phyloP scores from a whole-genome alignment of 2,113 vertebrate genomes.

The Hepsetus odoe region DNA sequence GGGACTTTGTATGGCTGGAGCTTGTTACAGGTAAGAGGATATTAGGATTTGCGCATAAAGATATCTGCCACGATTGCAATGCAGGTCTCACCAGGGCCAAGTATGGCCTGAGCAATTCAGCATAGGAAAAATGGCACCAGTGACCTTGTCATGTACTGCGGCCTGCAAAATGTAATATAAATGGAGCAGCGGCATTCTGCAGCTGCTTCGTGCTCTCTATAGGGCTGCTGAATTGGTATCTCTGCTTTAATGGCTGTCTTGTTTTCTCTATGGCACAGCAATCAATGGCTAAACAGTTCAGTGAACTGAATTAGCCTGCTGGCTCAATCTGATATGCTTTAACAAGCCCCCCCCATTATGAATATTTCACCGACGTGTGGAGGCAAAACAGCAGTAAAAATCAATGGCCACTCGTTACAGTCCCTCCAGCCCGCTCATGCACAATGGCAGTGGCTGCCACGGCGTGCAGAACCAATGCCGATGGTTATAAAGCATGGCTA shows the following conservation, averaged over 20 bases:
- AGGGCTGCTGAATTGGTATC: constrained; percentile 24
- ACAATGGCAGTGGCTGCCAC: constrained; percentile 33
- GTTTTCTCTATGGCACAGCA: constrained; percentile 50
- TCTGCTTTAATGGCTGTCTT: constrained; percentile 47
- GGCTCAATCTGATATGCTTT: constrained; percentile 58
- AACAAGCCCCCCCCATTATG: constrained; percentile 56
- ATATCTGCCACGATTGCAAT: background rate
- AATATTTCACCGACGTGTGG: constrained; percentile 60
- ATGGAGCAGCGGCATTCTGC: constrained; percentile 23
- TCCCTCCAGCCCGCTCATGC: constrained; percentile 31
- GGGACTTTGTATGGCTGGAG: background rate
- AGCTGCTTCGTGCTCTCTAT: background rate
- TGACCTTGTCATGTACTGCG: constrained; percentile 37
- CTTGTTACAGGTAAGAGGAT: background rate
- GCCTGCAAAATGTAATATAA: constrained; percentile 31
- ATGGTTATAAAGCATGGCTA: constrained; percentile 48
- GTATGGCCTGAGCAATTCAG: background rate
- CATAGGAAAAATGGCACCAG: background rate
- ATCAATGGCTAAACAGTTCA: constrained; percentile 60
- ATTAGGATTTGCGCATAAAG: constrained; percentile 3
- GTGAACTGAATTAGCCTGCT: constrained; percentile 61
- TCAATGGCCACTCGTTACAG: constrained; percentile 57
- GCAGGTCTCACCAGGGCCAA: background rate
- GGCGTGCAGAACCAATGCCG: background rate
- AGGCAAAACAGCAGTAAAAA: constrained; percentile 55